phyloP scores from a whole-genome alignment of 2,113 vertebrate genomes.

The Butastur rufipennis region DNA sequence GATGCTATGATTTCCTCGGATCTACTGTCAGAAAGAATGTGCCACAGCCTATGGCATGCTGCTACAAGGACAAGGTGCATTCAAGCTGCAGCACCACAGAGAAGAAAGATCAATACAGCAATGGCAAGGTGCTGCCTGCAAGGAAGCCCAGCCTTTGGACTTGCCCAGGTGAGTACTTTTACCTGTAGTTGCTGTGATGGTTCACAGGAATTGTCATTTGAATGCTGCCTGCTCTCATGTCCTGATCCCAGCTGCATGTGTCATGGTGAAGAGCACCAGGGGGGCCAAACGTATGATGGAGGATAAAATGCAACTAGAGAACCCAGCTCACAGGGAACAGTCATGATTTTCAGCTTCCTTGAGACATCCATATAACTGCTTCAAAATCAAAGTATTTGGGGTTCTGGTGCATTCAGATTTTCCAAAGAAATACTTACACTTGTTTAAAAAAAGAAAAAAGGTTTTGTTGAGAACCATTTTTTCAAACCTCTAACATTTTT shows the following conservation, averaged over 20 bases:
- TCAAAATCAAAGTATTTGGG: neutral
- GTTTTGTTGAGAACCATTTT: neutral
- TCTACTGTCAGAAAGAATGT: neutral
- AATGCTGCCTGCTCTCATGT: neutral
- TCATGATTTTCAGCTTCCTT: neutral
- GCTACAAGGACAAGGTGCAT: neutral
- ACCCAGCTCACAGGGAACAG: neutral
- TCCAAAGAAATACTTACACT: neutral
- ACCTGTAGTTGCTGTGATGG: neutral
- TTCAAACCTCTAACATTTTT: neutral
- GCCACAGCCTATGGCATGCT: neutral
- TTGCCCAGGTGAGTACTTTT: neutral
- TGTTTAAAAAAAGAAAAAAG: neutral
- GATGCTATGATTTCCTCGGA: neutral
- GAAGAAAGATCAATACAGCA: neutral
- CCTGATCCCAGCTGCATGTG: neutral
- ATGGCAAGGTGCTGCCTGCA: neutral
- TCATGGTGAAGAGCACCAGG: neutral
- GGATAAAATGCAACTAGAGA: neutral
- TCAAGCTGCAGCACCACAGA: neutral
- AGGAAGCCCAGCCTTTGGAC: neutral
- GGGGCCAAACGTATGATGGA: neutral
- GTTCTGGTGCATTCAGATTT: neutral
- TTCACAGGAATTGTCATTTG: neutral
- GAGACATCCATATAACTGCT: neutral